Evolutionary conservation across 2,113 vertebrate genomes (phyloP), one percentile per base, ranked within the genome.

Genomic region (Dunckerocampus dactyliophorus): DNA sequence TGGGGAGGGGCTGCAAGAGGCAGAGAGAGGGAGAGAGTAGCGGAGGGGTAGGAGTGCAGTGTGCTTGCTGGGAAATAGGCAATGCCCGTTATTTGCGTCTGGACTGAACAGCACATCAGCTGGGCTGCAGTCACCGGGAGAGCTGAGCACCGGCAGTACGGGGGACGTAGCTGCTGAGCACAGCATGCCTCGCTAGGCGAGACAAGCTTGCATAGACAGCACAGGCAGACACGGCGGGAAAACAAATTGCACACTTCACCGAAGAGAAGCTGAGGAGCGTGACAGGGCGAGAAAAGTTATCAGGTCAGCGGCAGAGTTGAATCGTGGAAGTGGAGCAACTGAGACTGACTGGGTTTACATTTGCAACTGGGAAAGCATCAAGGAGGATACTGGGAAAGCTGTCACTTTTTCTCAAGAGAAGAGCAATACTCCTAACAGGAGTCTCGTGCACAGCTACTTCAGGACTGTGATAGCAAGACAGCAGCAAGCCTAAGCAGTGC

Each of bases 71-170:
- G 63, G 87, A 88, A 88, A 86, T 74, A 89, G 89, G 91, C 90
- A 91, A 89, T 92, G 91, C 89, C 91, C 82, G 83, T 88, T 80
- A 88, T 88, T 88, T 88, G 92, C 87, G 83, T 91, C 90, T 92
- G 91, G 89, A 61, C 89, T 87, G 90, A 87, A 89, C 91, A 93
- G 89, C 88, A 76, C 85, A 75, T 90, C 88, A 87, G 77, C 81
- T 65, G 31, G 83, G 77, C 88, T 80, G 58, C 83, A 69, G 89
- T 63, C 67, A 74, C 64, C 75, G 59, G 70, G 82, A 76, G 73
- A 82, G 85, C 73, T 72, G 77, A 86, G 76, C 63, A 17, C 75
- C 70, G 69, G 69, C 79, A 82, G 78, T 72, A 75, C 66, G 20
- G 74, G 39, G 81, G 69, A 55, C 68, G 59, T 79, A 75, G 80